Evolutionary conservation across 2,888 invertebrate species (phyloP).

Genomic region (Dinocampus coccinellae): DNA sequence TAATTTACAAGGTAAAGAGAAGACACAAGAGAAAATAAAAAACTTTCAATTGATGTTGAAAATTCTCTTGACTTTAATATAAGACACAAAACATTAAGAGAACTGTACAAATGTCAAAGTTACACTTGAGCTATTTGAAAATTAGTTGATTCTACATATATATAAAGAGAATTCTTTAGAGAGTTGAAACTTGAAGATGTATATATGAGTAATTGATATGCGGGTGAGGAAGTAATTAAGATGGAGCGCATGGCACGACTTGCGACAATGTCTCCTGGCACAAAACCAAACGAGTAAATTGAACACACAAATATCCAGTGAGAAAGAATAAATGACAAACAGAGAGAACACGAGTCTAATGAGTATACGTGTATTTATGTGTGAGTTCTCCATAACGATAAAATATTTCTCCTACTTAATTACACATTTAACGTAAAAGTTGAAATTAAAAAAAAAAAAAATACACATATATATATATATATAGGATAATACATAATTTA

Average conservation of each 20-base stretch:
- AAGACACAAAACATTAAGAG: not conserved
- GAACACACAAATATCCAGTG: not conserved
- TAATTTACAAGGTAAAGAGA: not conserved
- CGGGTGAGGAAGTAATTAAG: conserved; percentile 29
- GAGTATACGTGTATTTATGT: not conserved
- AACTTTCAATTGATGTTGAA: not conserved
- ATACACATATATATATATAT: no score
- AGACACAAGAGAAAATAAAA: not conserved
- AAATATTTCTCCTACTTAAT: conserved; percentile 25
- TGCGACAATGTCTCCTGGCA: conserved; percentile 25
- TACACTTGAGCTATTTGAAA: conserved; percentile 22
- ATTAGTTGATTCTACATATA: not conserved
- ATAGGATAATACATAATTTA: not conserved
- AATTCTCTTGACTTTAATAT: not conserved
- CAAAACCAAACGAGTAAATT: conserved; percentile 15
- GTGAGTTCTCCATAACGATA: not conserved
- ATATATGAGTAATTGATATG: conserved; percentile 28
- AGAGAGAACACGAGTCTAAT: not conserved
- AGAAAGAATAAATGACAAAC: conserved; percentile 4
- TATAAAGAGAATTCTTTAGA: not conserved
- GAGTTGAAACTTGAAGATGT: not conserved
- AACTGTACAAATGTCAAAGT: conserved; percentile 12
- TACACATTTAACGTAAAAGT: not conserved
- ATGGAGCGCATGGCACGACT: conserved; percentile 21
- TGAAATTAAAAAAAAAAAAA: not conserved